These are phyloP conservation scores for Gadus chalcogrammus DNA, from an alignment of 2,113 vertebrate species.

Conservation along the genomic window DNA sequence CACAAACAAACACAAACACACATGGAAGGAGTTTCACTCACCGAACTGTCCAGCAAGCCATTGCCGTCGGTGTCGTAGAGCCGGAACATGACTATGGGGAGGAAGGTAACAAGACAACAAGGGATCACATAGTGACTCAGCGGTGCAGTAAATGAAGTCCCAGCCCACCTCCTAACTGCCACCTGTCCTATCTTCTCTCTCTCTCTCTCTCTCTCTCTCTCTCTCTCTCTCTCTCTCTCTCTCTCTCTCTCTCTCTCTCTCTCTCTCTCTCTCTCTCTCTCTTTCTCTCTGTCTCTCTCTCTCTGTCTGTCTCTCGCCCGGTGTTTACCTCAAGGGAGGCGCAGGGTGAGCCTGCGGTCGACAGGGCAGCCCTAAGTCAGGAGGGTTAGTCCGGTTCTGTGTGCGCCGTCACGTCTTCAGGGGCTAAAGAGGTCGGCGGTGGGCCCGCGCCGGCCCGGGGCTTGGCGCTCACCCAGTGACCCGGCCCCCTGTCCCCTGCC, in stretches of 20 bases:
- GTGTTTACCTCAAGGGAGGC: slow-evolving; percentile 5
- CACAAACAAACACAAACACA: too few relatives aligned
- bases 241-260: too few relatives aligned
- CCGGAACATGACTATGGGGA: slow-evolving; percentile 87
- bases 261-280: too few relatives aligned
- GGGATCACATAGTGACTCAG: slow-evolving; percentile 39
- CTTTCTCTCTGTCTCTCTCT: too few relatives aligned
- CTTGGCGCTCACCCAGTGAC: slow-evolving; percentile 21
- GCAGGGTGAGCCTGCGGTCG: slow-evolving; percentile 10
- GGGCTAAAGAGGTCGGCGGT: slow-evolving; percentile 18
- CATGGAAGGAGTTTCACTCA: slow-evolving; percentile 62
- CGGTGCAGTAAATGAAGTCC: slow-evolving; percentile 18
- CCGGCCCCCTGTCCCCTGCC: slow-evolving; percentile 5
- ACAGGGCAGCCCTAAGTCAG: not conserved
- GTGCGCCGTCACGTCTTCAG: slow-evolving; percentile 25
- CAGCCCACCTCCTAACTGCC: slow-evolving; percentile 7
- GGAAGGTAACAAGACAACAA: slow-evolving; percentile 28
- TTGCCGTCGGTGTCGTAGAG: slow-evolving; percentile 93
- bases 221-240: too few relatives aligned
- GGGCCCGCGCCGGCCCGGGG: slow-evolving; percentile 9
- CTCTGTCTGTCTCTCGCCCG: too few relatives aligned
- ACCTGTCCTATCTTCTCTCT: not conserved
- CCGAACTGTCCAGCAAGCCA: slow-evolving; percentile 87
- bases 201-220: too few relatives aligned
- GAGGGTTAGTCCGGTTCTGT: slow-evolving; percentile 30